Evolutionary conservation across 2,113 vertebrate species (phyloP), one percentile per base, ranked within the genome.

Genomic region (Dolichallabes microphthalmus): DNA sequence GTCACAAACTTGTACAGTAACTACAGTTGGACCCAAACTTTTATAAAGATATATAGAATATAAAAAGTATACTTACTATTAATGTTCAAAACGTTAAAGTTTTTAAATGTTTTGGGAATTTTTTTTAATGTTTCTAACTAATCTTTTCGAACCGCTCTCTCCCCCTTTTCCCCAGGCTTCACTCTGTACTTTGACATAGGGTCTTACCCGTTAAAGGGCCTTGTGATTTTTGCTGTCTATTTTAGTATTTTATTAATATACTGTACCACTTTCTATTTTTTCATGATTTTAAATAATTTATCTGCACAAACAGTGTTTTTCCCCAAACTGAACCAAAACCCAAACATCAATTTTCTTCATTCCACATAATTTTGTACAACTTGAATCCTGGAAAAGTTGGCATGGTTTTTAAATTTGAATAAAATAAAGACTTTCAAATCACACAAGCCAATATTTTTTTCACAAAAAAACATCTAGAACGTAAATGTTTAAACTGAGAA

Each of bases 291-390:
- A n/a, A 69, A 71, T 32, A 10, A 71, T 45, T 39, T 71, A 69
- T 69, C 27, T 35, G 64, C 32, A 27, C 10, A 6, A 22, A 32
- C 50, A 71, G 66, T 60, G 30, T 71, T 75, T 83, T 60, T 6
- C 17, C 17, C 27, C 14, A 75, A 15, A n/a, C 7, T 55, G 83
- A 74, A 85, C 83, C 83, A 66, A 84, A 55, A 39, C 19, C 22
- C 2, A 5, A 20, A 69, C 57, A 83, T 27, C 50, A 68, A 6
- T 25, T 35, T 22, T 71, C 69, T 20, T 39, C 25, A 22, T 83
- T 83, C 69, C 69, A 71, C 27, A 25, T 22, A 6, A 76, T 76
- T 64, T 45, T 14, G 17, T 76, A 32, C 52, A 50, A 25, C 13
- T 45, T 45, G 45, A 45, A 45, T 45, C 8, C 45, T 45, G 45